phyloP scores from a whole-genome alignment of 2,113 vertebrate genomes.

The Oncorhynchus tshawytscha region DNA sequence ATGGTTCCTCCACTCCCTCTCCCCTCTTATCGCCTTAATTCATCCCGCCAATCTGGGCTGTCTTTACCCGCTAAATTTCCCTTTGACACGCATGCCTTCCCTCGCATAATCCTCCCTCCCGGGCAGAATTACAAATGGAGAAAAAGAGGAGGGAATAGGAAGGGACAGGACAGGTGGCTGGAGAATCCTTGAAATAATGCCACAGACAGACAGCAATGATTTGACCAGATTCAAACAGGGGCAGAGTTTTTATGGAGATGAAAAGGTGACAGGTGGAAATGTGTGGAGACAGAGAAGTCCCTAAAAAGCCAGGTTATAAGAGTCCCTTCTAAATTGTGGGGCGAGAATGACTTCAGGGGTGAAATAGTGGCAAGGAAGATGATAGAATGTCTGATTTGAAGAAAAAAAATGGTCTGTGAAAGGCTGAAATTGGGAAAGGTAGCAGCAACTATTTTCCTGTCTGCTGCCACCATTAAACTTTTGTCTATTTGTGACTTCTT shows the following conservation, averaged over 20 bases:
- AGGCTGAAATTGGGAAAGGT: constrained; percentile 38
- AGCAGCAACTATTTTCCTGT: neutral
- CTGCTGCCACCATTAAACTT: neutral
- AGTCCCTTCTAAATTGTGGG: constrained; percentile 63
- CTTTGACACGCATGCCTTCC: constrained; percentile 84
- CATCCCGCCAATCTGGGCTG: constrained; percentile 81
- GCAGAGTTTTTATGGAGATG: constrained; percentile 33
- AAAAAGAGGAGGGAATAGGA: constrained; percentile 41
- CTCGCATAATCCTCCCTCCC: constrained; percentile 79
- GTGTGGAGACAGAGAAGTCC: constrained; percentile 58
- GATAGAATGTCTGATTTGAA: constrained; percentile 59
- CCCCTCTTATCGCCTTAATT: constrained; percentile 80
- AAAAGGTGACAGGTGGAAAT: constrained; percentile 65
- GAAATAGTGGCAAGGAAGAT: constrained; percentile 54
- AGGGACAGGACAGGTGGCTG: constrained; percentile 73
- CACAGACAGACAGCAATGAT: constrained; percentile 63
- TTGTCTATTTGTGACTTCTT: neutral
- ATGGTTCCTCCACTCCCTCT: constrained; percentile 68
- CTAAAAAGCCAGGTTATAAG: constrained; percentile 50
- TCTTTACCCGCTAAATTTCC: constrained; percentile 83
- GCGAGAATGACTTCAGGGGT: constrained; percentile 60
- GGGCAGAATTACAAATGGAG: constrained; percentile 78
- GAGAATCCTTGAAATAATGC: constrained; percentile 78
- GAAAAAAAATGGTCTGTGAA: constrained; percentile 29
- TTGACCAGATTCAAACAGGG: constrained; percentile 68